These are phyloP conservation scores for Phoeniculus purpureus DNA, from an alignment of 2,797 vertebrate species.

Conservation along the genomic window DNA sequence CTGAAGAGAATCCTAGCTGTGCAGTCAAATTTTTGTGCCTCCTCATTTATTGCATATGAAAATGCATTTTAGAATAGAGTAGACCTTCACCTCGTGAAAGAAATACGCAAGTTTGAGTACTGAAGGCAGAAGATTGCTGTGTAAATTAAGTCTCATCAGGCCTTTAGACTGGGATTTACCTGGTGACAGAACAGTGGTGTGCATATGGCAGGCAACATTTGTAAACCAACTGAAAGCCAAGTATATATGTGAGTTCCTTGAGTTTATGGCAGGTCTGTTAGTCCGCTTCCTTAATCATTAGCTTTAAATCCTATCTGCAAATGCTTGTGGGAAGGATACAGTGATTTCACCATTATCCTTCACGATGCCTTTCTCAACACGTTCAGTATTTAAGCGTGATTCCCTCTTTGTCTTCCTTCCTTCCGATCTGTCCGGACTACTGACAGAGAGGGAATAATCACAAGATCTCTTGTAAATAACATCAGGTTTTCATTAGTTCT, in stretches of 20 bases:
- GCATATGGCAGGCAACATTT: background rate
- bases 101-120: background rate
- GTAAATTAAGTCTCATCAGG: background rate
- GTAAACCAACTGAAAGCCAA: background rate
- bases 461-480: background rate
- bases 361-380: background rate
- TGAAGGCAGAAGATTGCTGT: background rate
- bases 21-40: background rate
- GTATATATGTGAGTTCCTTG: background rate
- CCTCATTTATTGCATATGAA: background rate
- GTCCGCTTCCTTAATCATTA: background rate
- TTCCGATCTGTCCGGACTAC: background rate
- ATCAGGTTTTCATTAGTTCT: background rate
- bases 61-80: background rate
- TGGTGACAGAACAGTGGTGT: background rate
- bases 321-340: background rate
- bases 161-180: background rate
- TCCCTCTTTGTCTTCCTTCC: background rate
- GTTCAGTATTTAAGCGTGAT: background rate
- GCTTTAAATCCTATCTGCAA: background rate
- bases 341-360: background rate
- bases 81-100: background rate
- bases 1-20: background rate
- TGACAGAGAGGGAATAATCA: background rate
- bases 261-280: background rate